phyloP scores from a whole-genome alignment of 2,888 invertebrate genomes.

The Dicranocentrus wangi region DNA sequence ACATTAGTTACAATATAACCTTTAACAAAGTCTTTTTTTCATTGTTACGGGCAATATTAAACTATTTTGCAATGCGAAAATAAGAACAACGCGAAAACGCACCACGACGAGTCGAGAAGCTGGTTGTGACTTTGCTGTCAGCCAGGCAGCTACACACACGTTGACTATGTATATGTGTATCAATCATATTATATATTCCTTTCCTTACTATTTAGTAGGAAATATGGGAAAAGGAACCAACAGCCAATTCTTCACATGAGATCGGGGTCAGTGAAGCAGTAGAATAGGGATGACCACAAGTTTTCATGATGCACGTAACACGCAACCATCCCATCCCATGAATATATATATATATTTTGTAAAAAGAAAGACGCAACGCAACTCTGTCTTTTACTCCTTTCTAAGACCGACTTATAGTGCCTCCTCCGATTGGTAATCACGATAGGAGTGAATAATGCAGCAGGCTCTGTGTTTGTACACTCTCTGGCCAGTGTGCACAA shows the following conservation, averaged over 20 bases:
- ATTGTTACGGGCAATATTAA: background rate
- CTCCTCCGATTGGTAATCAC: no score
- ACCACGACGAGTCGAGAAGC: background rate
- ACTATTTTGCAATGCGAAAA: background rate
- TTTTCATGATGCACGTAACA: slow-evolving; percentile 42
- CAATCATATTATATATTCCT: background rate
- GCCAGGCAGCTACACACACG: no score
- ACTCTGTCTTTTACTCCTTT: background rate
- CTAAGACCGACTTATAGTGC: background rate
- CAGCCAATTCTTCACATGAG: slow-evolving; percentile 51
- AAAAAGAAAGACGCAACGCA: slow-evolving; percentile 28
- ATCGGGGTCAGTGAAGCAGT: slow-evolving; percentile 64
- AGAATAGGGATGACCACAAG: slow-evolving; percentile 46
- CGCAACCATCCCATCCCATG: slow-evolving; percentile 15
- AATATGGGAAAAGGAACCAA: background rate
- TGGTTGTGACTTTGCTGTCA: no score
- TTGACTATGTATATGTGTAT: no score
- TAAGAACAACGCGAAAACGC: background rate
- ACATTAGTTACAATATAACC: no score
- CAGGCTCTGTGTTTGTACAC: background rate
- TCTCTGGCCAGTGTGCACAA: background rate
- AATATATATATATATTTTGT: no score
- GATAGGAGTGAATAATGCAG: no score
- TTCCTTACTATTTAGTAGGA: background rate
- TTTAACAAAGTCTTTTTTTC: no score